These are phyloP conservation scores for Melitaea athalia DNA, from an alignment of 2,888 invertebrate species.

Conservation along the genomic window DNA sequence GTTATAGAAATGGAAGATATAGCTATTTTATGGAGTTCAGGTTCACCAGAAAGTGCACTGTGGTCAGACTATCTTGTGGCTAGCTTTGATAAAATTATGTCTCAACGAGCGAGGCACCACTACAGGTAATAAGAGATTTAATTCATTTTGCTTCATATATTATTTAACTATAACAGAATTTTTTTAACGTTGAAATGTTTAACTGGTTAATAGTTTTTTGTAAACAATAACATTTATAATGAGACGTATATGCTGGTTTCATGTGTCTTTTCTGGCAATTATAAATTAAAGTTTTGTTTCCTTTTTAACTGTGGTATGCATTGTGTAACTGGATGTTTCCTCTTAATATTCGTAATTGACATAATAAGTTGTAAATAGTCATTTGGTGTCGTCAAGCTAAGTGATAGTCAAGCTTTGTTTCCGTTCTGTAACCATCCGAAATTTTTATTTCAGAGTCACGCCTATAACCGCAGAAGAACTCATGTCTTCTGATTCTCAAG, in stretches of 20 bases:
- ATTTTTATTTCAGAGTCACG: constrained; percentile 83
- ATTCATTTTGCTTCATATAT: background rate
- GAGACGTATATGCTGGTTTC: background rate
- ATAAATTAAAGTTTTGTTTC: constrained; percentile 16
- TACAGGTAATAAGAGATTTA: constrained; percentile 83
- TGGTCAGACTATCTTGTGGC: constrained; percentile 92
- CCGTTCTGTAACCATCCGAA: background rate
- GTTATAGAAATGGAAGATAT: constrained; percentile 89
- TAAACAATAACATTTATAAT: too few relatives aligned
- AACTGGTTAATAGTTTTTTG: too few relatives aligned
- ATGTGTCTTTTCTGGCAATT: background rate
- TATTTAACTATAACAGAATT: background rate
- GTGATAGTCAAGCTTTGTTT: too few relatives aligned
- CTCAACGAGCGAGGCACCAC: constrained; percentile 89
- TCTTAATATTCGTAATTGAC: constrained; percentile 21
- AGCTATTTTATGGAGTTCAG: constrained; percentile 89
- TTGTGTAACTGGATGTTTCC: constrained; percentile 24
- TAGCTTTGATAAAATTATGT: constrained; percentile 92
- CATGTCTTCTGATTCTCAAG: constrained; percentile 74
- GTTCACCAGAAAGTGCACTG: constrained; percentile 88
- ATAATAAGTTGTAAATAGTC: background rate
- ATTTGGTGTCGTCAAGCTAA: too few relatives aligned
- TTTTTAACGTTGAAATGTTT: too few relatives aligned
- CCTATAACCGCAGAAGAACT: constrained; percentile 88
- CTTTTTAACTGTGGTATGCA: constrained; percentile 12